Evolutionary conservation across 2,113 vertebrate species (phyloP), one percentile per base, ranked within the genome.

Genomic region (Syngnathus floridae): DNA sequence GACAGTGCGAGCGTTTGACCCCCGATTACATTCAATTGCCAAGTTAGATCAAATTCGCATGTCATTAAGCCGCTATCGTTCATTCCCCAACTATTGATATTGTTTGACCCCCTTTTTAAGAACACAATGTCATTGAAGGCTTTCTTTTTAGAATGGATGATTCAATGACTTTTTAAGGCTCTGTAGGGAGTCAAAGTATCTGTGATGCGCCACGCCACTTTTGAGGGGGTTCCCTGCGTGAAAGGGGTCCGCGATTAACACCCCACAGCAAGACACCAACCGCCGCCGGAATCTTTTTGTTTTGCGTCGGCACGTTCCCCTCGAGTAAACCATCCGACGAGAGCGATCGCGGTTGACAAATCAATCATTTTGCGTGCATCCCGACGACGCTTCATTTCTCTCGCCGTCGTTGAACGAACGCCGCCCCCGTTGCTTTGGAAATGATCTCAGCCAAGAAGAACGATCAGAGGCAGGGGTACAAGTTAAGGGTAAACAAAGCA

Each of bases 11-110:
- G 31, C 37, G 21, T 21, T 46, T 63, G 48, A 74, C 62, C 67
- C 60, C 66, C 11, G 74, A 65, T 71, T 46, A 56, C 11, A 75
- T 69, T 72, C 69, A 68, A 45, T 76, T 61, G 52, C 35, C 51
- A 65, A 71, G 40, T 38, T 68, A 48, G 14, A 64, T 35, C 41
- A 61, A 51, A 56, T 65, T 10, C n/a, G 9, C 41, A 17, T 54
- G 17, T 43, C 37, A 62, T 74, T 46, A 71, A 21, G 37, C 14
- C 12, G n/a, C 54, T 6, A 66, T 68, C 62, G 63, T 35, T 37
- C 2, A 22, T 35, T 41, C 46, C 41, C 37, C 21, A 43, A 62
- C 19, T 59, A 65, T 48, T 59, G 12, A 31, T 57, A 38, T 36
- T 22, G 13, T 66, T 65, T 78, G 67, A 69, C 62, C 64, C 4